These are phyloP conservation scores for Mya arenaria DNA, from an alignment of 1,140 invertebrate species.

Conservation along the genomic window DNA sequence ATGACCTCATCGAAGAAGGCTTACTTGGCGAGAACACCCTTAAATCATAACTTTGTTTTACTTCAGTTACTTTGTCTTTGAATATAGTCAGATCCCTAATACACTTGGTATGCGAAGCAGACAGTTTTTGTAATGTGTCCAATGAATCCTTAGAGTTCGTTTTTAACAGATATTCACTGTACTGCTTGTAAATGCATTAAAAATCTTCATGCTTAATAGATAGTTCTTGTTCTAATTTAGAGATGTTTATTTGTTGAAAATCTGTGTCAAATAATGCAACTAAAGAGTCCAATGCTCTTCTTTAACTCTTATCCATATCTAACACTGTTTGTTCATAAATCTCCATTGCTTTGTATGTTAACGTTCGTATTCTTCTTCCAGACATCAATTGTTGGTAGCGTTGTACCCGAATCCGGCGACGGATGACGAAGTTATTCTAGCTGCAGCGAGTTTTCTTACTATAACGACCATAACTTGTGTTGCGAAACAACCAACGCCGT, in stretches of 20 bases:
- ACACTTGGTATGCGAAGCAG: not conserved
- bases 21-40: too few species aligned
- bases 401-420: too few species aligned
- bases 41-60: too few species aligned
- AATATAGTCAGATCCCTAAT: not conserved
- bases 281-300: not conserved
- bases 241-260: not conserved
- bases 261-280: not conserved
- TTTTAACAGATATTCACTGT: not conserved
- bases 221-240: not conserved
- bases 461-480: too few species aligned
- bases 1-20: too few species aligned
- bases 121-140: not conserved
- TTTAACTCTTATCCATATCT: not conserved
- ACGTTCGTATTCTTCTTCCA: not conserved
- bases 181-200: not conserved
- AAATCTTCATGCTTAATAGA: not conserved
- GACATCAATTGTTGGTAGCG: too few species aligned
- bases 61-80: too few species aligned
- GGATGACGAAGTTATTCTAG: too few species aligned
- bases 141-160: not conserved
- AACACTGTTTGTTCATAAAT: not conserved
- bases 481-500: too few species aligned
- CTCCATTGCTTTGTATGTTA: not conserved
- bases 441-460: too few species aligned